These are phyloP conservation scores for Ichneumon xanthorius DNA, from an alignment of 2,888 invertebrate genomes.

Conservation along the genomic window DNA sequence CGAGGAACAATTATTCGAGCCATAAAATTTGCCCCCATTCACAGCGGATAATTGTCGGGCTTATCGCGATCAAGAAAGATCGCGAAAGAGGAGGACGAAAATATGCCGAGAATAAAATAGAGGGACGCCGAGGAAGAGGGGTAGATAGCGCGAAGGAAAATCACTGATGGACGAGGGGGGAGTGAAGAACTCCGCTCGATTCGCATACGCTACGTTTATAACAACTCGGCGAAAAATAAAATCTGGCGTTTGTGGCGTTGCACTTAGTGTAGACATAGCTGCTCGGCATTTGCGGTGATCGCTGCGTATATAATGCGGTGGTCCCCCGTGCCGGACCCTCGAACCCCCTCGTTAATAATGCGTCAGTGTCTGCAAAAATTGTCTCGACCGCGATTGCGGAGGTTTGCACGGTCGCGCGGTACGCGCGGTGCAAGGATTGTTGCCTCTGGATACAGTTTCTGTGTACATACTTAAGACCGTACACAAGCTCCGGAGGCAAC, in stretches of 20 bases:
- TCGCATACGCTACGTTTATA: conserved; percentile 18
- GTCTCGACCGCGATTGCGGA: conserved; percentile 43
- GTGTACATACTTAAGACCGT: conserved; percentile 52
- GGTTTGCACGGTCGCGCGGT: conserved; percentile 24
- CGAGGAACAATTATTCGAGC: background rate
- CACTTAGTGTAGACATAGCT: background rate
- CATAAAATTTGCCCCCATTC: background rate
- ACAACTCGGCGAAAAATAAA: conserved; percentile 21
- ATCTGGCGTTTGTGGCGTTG: background rate
- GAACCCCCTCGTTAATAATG: conserved; percentile 52
- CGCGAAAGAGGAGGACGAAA: background rate
- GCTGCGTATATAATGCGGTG: conserved; percentile 8
- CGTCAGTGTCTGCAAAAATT: conserved; percentile 53
- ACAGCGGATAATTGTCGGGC: background rate
- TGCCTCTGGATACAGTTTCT: conserved; percentile 50
- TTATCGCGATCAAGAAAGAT: background rate
- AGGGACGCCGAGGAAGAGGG: conserved; percentile 7
- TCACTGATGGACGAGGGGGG: conserved; percentile 1
- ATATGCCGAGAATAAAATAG: background rate
- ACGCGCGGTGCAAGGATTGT: conserved; percentile 33
- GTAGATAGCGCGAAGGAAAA: conserved; percentile 36
- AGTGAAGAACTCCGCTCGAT: conserved; percentile 12
- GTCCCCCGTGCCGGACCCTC: conserved; percentile 31
- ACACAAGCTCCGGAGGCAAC: conserved; percentile 5
- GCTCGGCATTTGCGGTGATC: conserved; percentile 32